Percentiles rank a stretch among this genome's conserved stretches.
Conservation (phyloP, 64 coral and sea anemone genomes). For the Montipora efflorescens region DNA sequence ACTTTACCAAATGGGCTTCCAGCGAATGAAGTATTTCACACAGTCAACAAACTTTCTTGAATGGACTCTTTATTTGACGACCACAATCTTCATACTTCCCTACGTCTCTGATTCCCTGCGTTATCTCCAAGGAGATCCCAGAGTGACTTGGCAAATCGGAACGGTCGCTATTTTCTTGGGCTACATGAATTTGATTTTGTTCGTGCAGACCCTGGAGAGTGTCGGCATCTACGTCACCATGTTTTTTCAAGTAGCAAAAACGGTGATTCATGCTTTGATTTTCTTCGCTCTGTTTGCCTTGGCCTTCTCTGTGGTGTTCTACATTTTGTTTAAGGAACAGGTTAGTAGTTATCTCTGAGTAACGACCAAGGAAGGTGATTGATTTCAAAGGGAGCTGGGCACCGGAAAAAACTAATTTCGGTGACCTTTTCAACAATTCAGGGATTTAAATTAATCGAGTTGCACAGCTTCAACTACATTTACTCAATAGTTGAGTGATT, state of each 20-base stretch:
- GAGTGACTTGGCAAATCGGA: conserved; percentile 54
- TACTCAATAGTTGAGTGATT: too few relatives aligned
- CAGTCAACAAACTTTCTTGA: conserved; percentile 59
- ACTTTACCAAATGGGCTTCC: conserved; percentile 38
- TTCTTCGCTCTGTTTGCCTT: conserved; percentile 56
- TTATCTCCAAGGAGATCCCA: conserved; percentile 4
- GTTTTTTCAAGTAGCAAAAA: conserved; percentile 69
- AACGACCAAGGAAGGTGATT: too few relatives aligned
- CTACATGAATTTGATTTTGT: conserved; percentile 59
- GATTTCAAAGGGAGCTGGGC: too few relatives aligned
- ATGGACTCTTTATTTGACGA: conserved; percentile 45
- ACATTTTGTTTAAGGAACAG: conserved; percentile 71
- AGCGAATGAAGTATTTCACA: conserved; percentile 45
- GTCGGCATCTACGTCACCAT: conserved; percentile 79
- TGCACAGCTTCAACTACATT: too few relatives aligned
- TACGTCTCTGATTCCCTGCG: neutral
- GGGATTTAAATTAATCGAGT: too few relatives aligned
- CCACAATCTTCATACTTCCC: conserved; percentile 53
- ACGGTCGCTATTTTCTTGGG: conserved; percentile 59
- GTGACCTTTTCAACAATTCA: too few relatives aligned
- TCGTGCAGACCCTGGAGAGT: conserved; percentile 29
- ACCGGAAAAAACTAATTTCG: too few relatives aligned
- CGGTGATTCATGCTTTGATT: conserved; percentile 49
- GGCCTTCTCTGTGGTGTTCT: conserved; percentile 60
- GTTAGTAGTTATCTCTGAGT: neutral